These are phyloP conservation scores for Galeruca laticollis DNA, from an alignment of 2,888 invertebrate genomes.

Conservation along the genomic window DNA sequence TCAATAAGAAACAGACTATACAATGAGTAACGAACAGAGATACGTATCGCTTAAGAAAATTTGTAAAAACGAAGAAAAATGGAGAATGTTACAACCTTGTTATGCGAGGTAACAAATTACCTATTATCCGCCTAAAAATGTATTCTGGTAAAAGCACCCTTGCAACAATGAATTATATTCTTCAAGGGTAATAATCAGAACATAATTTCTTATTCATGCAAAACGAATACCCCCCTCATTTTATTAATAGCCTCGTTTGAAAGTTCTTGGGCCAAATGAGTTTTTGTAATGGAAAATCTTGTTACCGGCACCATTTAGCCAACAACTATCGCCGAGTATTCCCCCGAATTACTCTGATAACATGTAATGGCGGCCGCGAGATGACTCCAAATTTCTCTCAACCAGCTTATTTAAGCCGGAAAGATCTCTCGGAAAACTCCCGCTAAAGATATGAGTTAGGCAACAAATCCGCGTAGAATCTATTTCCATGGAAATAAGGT, in stretches of 20 bases:
- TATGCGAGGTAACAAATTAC: not conserved
- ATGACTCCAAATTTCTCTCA: slow-evolving; percentile 63
- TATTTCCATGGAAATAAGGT: slow-evolving; percentile 34
- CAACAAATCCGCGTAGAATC: slow-evolving; percentile 30
- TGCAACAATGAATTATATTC: slow-evolving; percentile 1
- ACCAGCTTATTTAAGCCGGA: slow-evolving; percentile 58
- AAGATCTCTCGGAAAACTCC: slow-evolving; percentile 32
- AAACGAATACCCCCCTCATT: slow-evolving; percentile 33
- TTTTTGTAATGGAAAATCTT: slow-evolving; percentile 60
- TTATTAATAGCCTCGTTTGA: slow-evolving; percentile 46
- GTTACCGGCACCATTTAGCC: slow-evolving; percentile 61
- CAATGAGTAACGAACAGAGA: not conserved
- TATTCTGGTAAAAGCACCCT: too few species aligned
- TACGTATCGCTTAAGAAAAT: not conserved
- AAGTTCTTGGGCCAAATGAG: slow-evolving; percentile 54
- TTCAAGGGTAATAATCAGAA: slow-evolving; percentile 22
- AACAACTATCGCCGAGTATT: slow-evolving; percentile 61
- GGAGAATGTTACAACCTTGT: not conserved
- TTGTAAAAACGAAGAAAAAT: not conserved
- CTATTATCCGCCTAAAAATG: not conserved
- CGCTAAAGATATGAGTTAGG: slow-evolving; percentile 39
- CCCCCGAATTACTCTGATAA: slow-evolving; percentile 63
- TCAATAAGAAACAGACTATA: too few species aligned
- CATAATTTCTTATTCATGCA: slow-evolving; percentile 35
- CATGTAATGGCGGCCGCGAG: slow-evolving; percentile 63